Conservation (phyloP, 2,797 vertebrate genomes). For the Clarias pachynema region DNA sequence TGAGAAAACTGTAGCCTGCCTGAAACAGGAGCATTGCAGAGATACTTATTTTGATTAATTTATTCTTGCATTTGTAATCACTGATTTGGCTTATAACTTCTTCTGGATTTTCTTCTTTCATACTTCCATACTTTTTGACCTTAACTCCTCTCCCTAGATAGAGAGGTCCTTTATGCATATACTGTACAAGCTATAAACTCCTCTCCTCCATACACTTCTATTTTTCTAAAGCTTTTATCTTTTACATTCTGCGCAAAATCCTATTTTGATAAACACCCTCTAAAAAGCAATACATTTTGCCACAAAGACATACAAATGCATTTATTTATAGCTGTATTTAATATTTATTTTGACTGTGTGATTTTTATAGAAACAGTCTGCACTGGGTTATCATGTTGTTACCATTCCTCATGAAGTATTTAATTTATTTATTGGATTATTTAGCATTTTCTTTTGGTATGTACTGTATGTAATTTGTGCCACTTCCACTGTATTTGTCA, state of each 20-base stretch:
- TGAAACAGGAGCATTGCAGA: constrained; percentile 31
- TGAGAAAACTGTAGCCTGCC: constrained; percentile 20
- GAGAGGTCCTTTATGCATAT: constrained; percentile 3
- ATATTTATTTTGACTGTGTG: constrained; percentile 81
- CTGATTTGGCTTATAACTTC: constrained; percentile 38
- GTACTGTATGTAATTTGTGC: constrained; percentile 57
- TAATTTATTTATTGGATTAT: constrained; percentile 80
- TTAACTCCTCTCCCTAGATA: not conserved
- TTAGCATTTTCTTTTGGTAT: constrained; percentile 62
- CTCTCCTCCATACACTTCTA: constrained; percentile 2
- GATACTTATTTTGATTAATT: constrained; percentile 54
- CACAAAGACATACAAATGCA: constrained; percentile 65
- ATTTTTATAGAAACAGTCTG: constrained; percentile 66
- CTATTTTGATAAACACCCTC: constrained; percentile 52
- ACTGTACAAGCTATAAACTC: constrained; percentile 13
- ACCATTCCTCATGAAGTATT: constrained; percentile 70
- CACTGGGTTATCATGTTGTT: constrained; percentile 66
- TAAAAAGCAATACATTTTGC: constrained; percentile 57
- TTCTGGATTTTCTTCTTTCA: constrained; percentile 42
- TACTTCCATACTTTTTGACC: not conserved
- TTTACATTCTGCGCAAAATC: constrained; percentile 2
- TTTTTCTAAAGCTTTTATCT: constrained; percentile 26
- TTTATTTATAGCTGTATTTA: constrained; percentile 85
- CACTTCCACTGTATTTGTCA: constrained; percentile 66
- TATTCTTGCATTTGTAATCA: constrained; percentile 52